These are phyloP conservation scores for Cartodere bifasciata DNA, from an alignment of 2,888 invertebrate species.

Conservation along the genomic window DNA sequence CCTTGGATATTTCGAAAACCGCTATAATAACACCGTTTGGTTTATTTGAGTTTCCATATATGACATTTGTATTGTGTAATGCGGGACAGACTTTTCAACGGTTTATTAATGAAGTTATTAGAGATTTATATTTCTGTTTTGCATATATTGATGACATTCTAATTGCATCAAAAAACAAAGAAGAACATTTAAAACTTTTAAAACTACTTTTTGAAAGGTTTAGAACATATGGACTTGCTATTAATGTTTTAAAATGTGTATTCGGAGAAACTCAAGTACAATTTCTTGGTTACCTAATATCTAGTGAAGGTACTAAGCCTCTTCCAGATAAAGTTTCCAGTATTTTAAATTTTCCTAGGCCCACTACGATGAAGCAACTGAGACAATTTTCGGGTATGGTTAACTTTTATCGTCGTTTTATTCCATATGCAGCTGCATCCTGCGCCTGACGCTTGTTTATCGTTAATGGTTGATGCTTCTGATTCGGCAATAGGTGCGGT, in stretches of 20 bases:
- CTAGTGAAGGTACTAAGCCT: constrained; percentile 21
- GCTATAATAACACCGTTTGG: constrained; percentile 12
- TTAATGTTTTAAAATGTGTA: constrained; percentile 21
- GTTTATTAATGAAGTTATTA: constrained; percentile 8
- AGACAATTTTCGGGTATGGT: constrained; percentile 13
- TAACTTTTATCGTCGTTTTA: constrained; percentile 14
- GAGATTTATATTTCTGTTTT: constrained; percentile 7
- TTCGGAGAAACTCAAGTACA: constrained; percentile 16
- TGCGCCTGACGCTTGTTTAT: too few relatives aligned
- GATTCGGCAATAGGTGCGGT: too few relatives aligned
- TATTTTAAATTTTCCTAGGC: constrained; percentile 17
- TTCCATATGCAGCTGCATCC: constrained; percentile 14
- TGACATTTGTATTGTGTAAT: constrained; percentile 10
- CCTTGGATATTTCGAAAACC: constrained; percentile 21
- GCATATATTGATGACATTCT: constrained; percentile 10
- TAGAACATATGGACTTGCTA: constrained; percentile 17
- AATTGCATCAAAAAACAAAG: too few relatives aligned
- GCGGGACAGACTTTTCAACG: constrained; percentile 12
- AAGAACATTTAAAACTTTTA: too few relatives aligned
- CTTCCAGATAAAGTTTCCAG: constrained; percentile 22
- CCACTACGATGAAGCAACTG: constrained; percentile 9
- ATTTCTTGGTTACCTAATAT: constrained; percentile 19
- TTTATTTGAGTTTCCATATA: constrained; percentile 10
- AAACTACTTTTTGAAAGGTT: too few relatives aligned
- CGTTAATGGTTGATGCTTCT: too few relatives aligned